phyloP scores from a whole-genome alignment of 37 sponge, comb jelly and placozoan genomes.

The Crambe crambe region DNA sequence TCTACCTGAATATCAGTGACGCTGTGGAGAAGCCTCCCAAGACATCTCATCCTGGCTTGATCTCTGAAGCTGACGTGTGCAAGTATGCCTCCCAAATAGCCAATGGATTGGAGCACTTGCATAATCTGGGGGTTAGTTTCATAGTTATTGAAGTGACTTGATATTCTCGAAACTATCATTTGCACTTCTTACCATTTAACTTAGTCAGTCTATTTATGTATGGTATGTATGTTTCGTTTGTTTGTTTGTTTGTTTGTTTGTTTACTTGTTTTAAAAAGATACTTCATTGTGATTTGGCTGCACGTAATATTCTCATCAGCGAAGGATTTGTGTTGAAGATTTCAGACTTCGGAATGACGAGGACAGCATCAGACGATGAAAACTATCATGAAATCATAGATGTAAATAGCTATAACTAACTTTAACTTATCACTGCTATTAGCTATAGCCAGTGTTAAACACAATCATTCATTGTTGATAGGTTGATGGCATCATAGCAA shows the following conservation, averaged over 20 bases:
- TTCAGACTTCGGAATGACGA: conserved; percentile 63
- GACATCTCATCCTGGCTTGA: neutral
- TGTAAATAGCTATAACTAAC: neutral
- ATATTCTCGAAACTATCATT: too few species aligned
- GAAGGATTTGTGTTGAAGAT: conserved; percentile 55
- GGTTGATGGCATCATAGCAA: conserved; percentile 32
- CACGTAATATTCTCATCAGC: conserved; percentile 60
- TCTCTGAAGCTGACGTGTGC: conserved; percentile 34
- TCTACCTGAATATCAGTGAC: too few species aligned
- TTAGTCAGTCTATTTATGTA: too few species aligned
- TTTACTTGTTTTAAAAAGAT: too few species aligned
- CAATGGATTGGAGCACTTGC: conserved; percentile 46
- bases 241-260: too few species aligned
- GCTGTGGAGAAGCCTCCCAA: too few species aligned
- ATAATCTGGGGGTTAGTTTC: conserved; percentile 34
- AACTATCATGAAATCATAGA: neutral
- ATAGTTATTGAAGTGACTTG: too few species aligned
- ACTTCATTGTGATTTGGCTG: conserved; percentile 64
- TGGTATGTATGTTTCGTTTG: too few species aligned
- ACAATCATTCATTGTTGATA: neutral
- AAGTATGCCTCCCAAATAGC: conserved; percentile 71
- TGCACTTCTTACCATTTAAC: too few species aligned
- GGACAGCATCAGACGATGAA: conserved; percentile 15
- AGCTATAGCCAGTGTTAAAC: too few species aligned
- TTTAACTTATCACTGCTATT: too few species aligned